Base-by-base conservation (phyloP, 2,113 vertebrate genomes). In the Polyodon spathula region DNA sequence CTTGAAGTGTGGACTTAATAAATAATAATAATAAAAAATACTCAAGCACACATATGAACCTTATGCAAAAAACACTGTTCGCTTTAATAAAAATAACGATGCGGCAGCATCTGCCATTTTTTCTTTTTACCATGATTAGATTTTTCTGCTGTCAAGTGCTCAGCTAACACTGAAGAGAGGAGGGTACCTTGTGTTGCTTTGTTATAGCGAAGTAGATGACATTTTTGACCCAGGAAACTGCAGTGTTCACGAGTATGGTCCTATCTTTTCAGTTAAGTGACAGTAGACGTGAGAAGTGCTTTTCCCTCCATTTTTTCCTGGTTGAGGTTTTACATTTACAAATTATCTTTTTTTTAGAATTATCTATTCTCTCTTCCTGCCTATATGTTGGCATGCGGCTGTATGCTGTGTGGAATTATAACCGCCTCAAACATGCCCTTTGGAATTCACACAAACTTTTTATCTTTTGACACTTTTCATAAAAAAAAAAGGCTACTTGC, bases 1-100 rank as follows among this genome's bases (percentile, higher is more conserved):
- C 71, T 81, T 81, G 79, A 88, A 84, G 79, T 78, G 78, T 77
- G 78, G 80, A 80, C 78, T 86, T 81, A 84, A 86, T 85, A 86
- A 85, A 83, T 46, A 46, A 46, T 10, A 46, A 14, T 4, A 46
- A 46, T 4, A 46, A 46, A 14, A 8, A 27, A 27, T 27, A 27
- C 27, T 27, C 27, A 27, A 27, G 27, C 27, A 27, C 3, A 2
- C 27, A 27, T 27, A 27, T 27, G 27, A 27, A 27, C 27, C 27
- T 27, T 27, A 27, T 27, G 27, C 27, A 27, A 27, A 27, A 27
- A 27, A 27, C 44, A 46, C 44, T 10, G 44, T 46, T 46, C 44
- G 5, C 14, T 82, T 85, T 86, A 85, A 87, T 86, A 84, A 84
- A 80, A 73, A 82, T 73, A 74, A 78, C 81, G 71, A 54, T 72